These are phyloP conservation scores for Huso huso DNA, from an alignment of 2,797 vertebrate species.

Conservation along the genomic window DNA sequence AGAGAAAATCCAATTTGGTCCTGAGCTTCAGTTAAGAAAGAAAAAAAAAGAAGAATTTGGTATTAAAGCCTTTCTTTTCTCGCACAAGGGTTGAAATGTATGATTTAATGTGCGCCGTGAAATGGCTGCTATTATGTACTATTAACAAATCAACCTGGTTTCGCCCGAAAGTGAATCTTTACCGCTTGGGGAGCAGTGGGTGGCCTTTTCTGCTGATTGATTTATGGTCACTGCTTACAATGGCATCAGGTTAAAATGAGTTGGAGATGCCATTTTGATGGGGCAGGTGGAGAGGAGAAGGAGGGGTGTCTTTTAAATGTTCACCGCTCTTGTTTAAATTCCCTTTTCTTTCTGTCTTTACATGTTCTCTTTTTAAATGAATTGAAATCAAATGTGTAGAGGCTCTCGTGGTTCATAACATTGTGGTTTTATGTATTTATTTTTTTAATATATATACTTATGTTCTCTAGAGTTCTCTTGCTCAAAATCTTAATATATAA, in stretches of 20 bases:
- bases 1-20: constrained; percentile 90
- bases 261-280: constrained; percentile 69
- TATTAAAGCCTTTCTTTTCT: constrained; percentile 50
- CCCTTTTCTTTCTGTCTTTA: constrained; percentile 24
- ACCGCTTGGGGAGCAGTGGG: constrained; percentile 52
- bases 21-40: constrained; percentile 73
- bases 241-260: constrained; percentile 71
- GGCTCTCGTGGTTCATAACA: too few relatives aligned
- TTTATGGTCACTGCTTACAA: constrained; percentile 74
- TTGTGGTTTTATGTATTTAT: too few relatives aligned
- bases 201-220: constrained; percentile 62
- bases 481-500: too few relatives aligned
- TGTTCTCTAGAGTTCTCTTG: too few relatives aligned
- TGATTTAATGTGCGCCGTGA: constrained; percentile 81
- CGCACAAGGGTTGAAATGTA: constrained; percentile 63
- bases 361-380: too few relatives aligned
- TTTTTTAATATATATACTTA: too few relatives aligned
- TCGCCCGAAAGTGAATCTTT: constrained; percentile 62
- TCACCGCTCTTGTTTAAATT: background rate
- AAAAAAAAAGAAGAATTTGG: constrained; percentile 57
- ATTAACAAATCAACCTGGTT: constrained; percentile 72
- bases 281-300: constrained; percentile 23
- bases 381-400: too few relatives aligned
- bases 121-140: constrained; percentile 80
- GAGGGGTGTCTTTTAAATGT: constrained; percentile 12